Evolutionary conservation across 2,888 invertebrate genomes (phyloP).

Genomic region (Pedicia rivosa): DNA sequence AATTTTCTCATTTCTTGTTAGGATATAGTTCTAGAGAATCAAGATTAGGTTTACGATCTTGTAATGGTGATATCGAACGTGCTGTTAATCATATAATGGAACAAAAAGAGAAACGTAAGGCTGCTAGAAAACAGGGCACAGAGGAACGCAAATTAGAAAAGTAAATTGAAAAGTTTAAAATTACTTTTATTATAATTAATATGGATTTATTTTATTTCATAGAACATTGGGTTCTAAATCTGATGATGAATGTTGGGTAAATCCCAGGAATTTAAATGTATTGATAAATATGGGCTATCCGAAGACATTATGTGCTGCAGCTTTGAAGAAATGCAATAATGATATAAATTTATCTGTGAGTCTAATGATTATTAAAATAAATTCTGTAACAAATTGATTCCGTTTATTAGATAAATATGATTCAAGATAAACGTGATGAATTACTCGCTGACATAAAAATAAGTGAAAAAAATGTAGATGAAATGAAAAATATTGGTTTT

Average conservation of each 20-base stretch:
- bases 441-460: conserved; percentile 14
- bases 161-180: conserved; percentile 11
- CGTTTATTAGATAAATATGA: conserved; percentile 15
- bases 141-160: conserved; percentile 31
- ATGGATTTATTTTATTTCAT: background rate
- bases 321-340: conserved; percentile 50
- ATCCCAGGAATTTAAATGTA: conserved; percentile 29
- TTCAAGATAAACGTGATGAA: conserved; percentile 19
- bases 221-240: background rate
- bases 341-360: conserved; percentile 48
- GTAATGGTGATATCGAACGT: conserved; percentile 37
- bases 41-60: conserved; percentile 48
- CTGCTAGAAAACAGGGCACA: conserved; percentile 34
- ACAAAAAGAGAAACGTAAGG: conserved; percentile 33
- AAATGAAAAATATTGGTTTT: conserved; percentile 41
- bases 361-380: conserved; percentile 23
- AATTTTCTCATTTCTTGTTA: conserved; percentile 19
- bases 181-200: background rate
- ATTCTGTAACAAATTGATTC: conserved; percentile 1
- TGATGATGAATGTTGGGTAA: conserved; percentile 20
- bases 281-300: conserved; percentile 54
- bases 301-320: conserved; percentile 38
- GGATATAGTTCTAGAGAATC: conserved; percentile 53
- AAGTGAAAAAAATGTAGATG: conserved; percentile 14
- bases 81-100: conserved; percentile 51